Evolutionary conservation across 2,888 invertebrate genomes (phyloP).

Genomic region (Colletes collaris): DNA sequence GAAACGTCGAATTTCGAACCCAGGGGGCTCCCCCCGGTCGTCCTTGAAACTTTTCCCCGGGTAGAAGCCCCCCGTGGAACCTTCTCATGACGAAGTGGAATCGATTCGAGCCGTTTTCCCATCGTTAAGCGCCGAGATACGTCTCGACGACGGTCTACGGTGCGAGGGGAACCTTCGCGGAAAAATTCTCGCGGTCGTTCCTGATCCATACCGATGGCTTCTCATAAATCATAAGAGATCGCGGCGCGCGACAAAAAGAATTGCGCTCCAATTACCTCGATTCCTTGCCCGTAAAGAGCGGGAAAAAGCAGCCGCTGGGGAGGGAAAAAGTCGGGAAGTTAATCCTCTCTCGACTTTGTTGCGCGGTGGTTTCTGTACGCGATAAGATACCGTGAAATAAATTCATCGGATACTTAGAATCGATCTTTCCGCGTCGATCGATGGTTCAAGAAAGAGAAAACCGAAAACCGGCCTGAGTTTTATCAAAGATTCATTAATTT

Average conservation of each 20-base stretch:
- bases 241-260: slow-evolving; percentile 48
- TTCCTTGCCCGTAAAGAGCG: not conserved
- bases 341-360: not conserved
- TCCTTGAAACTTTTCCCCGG: slow-evolving; percentile 25
- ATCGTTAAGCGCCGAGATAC: slow-evolving; percentile 13
- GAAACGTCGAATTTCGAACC: not conserved
- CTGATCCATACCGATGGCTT: slow-evolving; percentile 26
- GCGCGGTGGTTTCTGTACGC: not conserved
- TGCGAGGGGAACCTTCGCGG: not conserved
- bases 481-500: too few relatives aligned
- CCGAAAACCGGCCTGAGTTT: not conserved
- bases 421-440: not conserved
- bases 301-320: slow-evolving; percentile 19
- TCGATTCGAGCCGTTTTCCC: slow-evolving; percentile 28
- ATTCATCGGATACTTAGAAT: not conserved
- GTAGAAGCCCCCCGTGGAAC: not conserved
- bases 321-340: slow-evolving; percentile 1
- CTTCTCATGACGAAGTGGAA: not conserved
- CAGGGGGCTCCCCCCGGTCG: not conserved
- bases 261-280: slow-evolving; percentile 53
- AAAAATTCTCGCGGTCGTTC: slow-evolving; percentile 32
- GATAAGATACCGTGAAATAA: slow-evolving; percentile 34
- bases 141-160: not conserved
- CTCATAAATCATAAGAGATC: slow-evolving; percentile 46
- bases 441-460: not conserved